A percentile compares a stretch with the other conserved stretches of the same genome.
Evolutionary conservation across 2,797 vertebrate genomes (phyloP).

Genomic region (Hyperoplus immaculatus): DNA sequence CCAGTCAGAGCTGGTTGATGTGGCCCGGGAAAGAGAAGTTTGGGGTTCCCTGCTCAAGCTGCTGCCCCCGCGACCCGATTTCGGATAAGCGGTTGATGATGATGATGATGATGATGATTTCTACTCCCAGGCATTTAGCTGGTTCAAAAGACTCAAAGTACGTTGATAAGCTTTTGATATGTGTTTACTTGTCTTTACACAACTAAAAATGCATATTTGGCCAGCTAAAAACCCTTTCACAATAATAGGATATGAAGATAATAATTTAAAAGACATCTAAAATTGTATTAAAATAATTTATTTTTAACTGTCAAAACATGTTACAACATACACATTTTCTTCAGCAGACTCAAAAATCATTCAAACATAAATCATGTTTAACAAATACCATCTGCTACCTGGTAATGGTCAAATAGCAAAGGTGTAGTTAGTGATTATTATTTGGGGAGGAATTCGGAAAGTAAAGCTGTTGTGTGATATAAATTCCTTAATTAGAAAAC

Average conservation of each 20-base stretch:
- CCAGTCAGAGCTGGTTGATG: too few relatives aligned
- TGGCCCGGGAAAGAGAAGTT: too few relatives aligned
- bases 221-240: not conserved
- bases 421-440: not conserved
- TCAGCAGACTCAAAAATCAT: conserved; percentile 1
- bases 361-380: not conserved
- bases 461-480: not conserved
- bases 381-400: not conserved
- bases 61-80: too few relatives aligned
- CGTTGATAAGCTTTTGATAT: not conserved
- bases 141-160: not conserved
- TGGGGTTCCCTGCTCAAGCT: too few relatives aligned
- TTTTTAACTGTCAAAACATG: conserved; percentile 24
- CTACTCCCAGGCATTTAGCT: not conserved
- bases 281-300: conserved; percentile 26
- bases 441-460: too few relatives aligned
- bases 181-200: not conserved
- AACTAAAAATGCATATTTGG: not conserved
- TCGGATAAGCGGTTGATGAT: too few relatives aligned
- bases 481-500: not conserved
- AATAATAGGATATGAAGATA: not conserved
- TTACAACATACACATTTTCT: not conserved
- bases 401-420: not conserved
- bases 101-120: too few relatives aligned
- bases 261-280: not conserved